phyloP scores from a whole-genome alignment of 2,797 vertebrate species.

The Neosilurus mollespiculum region DNA sequence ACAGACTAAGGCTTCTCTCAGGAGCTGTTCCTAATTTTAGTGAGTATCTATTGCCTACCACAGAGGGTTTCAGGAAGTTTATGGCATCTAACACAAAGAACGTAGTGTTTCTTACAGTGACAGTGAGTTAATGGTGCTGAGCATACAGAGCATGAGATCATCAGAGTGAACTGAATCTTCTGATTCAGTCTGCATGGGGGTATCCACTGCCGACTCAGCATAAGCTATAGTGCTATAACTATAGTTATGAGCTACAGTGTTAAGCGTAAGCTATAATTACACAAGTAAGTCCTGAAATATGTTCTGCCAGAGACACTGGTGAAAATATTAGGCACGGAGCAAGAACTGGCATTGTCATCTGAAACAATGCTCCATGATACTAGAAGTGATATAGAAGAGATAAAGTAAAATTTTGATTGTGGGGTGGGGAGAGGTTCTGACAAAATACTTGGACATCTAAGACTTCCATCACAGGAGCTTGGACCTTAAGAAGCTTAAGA shows the following conservation, averaged over 20 bases:
- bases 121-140: constrained; percentile 24
- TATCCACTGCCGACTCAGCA: constrained; percentile 42
- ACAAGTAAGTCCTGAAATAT: constrained; percentile 17
- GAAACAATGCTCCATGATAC: constrained; percentile 8
- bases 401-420: not conserved
- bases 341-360: not conserved
- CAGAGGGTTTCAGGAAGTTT: constrained; percentile 61
- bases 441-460: not conserved
- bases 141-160: constrained; percentile 35
- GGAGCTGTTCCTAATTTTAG: constrained; percentile 29
- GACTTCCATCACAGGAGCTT: not conserved
- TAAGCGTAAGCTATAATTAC: constrained; percentile 35
- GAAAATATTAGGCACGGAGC: not conserved
- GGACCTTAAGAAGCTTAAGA: not conserved
- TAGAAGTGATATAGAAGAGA: not conserved
- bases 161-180: constrained; percentile 42
- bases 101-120: constrained; percentile 64
- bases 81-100: constrained; percentile 70
- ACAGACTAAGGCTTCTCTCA: constrained; percentile 24
- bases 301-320: not conserved
- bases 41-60: constrained; percentile 56
- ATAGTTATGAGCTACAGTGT: constrained; percentile 16
- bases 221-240: constrained; percentile 11
- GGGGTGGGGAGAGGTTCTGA: not conserved
- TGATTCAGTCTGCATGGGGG: constrained; percentile 26